phyloP scores from a whole-genome alignment of 2,888 invertebrate species.

The Nemotelus nigrinus region DNA sequence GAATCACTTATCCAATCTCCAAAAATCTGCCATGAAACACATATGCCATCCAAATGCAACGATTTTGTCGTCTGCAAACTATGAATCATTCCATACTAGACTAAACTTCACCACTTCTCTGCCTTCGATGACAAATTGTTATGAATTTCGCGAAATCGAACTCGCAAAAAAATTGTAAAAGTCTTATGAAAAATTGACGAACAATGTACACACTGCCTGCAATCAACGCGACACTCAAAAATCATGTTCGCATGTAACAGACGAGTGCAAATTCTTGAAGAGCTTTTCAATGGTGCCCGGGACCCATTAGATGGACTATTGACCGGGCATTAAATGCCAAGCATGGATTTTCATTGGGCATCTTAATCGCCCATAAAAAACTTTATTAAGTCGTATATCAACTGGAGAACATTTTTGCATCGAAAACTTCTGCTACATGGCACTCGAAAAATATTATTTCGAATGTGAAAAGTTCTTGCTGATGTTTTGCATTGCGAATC shows the following conservation, averaged over 20 bases:
- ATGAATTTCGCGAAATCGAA: slow-evolving; percentile 1
- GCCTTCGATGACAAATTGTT: slow-evolving; percentile 1
- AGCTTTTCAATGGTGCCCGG: slow-evolving; percentile 5
- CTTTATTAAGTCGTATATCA: slow-evolving; percentile 28
- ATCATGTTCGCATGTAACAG: slow-evolving; percentile 4
- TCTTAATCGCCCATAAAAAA: slow-evolving; percentile 27
- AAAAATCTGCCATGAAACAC: neutral
- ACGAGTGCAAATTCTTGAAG: slow-evolving; percentile 11
- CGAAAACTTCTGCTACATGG: neutral
- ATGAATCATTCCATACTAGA: slow-evolving; percentile 28
- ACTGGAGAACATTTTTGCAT: slow-evolving; percentile 10
- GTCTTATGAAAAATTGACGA: too few relatives aligned
- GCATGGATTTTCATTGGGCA: slow-evolving; percentile 7
- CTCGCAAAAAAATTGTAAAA: neutral
- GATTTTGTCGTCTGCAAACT: neutral
- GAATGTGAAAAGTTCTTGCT: too few relatives aligned
- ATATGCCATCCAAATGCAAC: slow-evolving; percentile 17
- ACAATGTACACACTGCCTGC: too few relatives aligned
- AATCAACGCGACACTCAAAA: neutral
- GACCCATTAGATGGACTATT: neutral
- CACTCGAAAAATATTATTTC: too few relatives aligned
- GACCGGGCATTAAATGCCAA: slow-evolving; percentile 5
- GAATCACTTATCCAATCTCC: too few relatives aligned
- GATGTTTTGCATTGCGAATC: slow-evolving; percentile 15
- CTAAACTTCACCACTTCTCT: slow-evolving; percentile 23